Evolutionary conservation across 2,797 vertebrate genomes (phyloP), one percentile per base, ranked within the genome.

Genomic region (Syndactyla subalaris): DNA sequence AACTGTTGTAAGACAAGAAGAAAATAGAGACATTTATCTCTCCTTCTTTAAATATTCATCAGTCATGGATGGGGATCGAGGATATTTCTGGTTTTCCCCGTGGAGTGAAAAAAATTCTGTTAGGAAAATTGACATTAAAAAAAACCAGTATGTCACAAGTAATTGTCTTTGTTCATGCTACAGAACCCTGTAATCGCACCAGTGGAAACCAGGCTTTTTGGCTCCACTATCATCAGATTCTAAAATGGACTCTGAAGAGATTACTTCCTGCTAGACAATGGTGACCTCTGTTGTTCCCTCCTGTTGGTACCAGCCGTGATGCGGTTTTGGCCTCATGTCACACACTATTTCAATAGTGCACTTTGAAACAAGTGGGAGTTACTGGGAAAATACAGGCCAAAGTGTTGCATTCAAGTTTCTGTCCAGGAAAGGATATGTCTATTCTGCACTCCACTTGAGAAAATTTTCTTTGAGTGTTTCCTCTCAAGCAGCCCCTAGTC

Each of bases 211-310:
- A 29, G 22, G 68, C 6, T 9, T 61, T 89, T 85, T 63, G 38
- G 24, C 30, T 85, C 7, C 55, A 13, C 2, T 1, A 0, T 46
- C 26, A 46, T 32, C 29, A 7, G 12, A 30, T 46, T 85, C 78
- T 66, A 17, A 83, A 92, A 83, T 65, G 75, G 90, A 26, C 65
- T 48, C 70, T 41, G 73, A 43, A 65, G 57, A 77, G 58, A 52
- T 48, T 72, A 72, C 41, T 72, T 88, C 87, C 78, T 5, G 12
- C 0, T 1, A 66, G 72, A 85, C 79, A 66, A 52, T 32, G 92
- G 79, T 89, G 95, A 93, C 91, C 92, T 95, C 85, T 96, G 73
- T 93, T 91, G 91, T 97, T 94, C 39, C 62, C 48, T 88, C 43
- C 62, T 54, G 61, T 20, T 59, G 92, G 49, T 84, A 41, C 65